A percentile compares a stretch with the other conserved stretches of the same genome.
Conservation (phyloP, 1,140 invertebrate genomes). For the Heliconius himera region DNA sequence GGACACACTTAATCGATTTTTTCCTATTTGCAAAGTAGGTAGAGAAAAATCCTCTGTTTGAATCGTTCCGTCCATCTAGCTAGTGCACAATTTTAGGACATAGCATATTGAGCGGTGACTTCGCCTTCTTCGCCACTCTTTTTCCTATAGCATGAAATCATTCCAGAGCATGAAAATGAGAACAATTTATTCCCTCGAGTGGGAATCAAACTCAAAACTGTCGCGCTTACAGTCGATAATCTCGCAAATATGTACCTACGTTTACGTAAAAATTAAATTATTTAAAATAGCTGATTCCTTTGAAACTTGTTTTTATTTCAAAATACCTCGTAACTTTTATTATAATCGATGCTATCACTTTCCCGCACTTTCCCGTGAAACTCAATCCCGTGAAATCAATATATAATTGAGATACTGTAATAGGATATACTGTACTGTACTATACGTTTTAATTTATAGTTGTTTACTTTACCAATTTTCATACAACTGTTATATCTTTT, state of each 20-base stretch:
- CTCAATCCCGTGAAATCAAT: too few species aligned
- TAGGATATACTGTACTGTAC: background rate
- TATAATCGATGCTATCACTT: constrained; percentile 13
- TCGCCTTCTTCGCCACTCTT: too few species aligned
- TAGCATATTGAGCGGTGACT: too few species aligned
- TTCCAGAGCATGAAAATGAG: background rate
- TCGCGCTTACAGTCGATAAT: background rate
- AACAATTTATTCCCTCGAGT: background rate
- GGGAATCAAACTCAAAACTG: background rate
- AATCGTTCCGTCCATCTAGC: too few species aligned
- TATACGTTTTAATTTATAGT: background rate
- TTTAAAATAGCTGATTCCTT: background rate
- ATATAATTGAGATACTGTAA: background rate
- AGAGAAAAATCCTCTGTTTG: too few species aligned
- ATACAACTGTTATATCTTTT: background rate
- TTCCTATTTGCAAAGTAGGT: too few species aligned
- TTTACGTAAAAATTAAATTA: too few species aligned
- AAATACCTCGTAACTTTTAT: constrained; percentile 13
- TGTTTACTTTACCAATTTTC: background rate
- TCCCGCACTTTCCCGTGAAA: background rate
- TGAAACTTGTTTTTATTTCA: background rate
- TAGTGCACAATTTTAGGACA: too few species aligned
- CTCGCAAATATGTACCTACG: background rate
- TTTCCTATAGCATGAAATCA: too few species aligned
- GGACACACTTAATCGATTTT: too few species aligned